Conservation (phyloP, 1,140 invertebrate genomes). For the Pseudobourletiella spinata region DNA sequence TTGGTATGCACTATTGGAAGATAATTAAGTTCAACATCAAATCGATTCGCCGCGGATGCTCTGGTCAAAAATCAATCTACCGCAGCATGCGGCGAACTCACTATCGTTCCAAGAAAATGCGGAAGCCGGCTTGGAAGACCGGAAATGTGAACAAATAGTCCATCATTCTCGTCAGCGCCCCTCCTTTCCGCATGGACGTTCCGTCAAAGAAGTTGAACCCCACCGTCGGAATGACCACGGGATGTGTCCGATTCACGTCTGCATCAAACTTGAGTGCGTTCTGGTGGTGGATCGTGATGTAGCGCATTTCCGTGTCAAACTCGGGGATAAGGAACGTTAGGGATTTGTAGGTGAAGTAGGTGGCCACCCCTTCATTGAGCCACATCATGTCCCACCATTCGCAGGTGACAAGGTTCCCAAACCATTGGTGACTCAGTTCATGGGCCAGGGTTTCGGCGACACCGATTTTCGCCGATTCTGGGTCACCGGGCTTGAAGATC, state of each 20-base stretch:
- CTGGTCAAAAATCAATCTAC: no score
- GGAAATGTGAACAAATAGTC: constrained; percentile 55
- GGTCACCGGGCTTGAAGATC: constrained; percentile 4
- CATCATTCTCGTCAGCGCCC: constrained; percentile 64
- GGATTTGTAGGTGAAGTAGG: constrained; percentile 43
- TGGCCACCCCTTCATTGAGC: constrained; percentile 51
- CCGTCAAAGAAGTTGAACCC: constrained; percentile 1
- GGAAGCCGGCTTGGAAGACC: constrained; percentile 52
- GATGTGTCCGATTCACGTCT: neutral
- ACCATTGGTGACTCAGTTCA: constrained; percentile 39
- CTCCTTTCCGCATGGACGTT: constrained; percentile 42
- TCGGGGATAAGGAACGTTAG: constrained; percentile 7
- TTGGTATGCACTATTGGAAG: constrained; percentile 46
- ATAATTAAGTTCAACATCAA: neutral
- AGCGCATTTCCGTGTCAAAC: constrained; percentile 11
- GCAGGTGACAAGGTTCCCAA: constrained; percentile 45
- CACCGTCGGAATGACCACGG: neutral
- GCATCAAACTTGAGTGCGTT: constrained; percentile 16
- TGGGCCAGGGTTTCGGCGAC: constrained; percentile 4
- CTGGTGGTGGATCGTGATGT: constrained; percentile 8
- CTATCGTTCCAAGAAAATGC: constrained; percentile 46
- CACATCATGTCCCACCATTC: constrained; percentile 46
- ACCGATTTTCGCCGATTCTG: neutral
- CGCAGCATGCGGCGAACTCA: constrained; percentile 36
- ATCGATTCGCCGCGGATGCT: neutral